Percentiles rank a stretch among this genome's conserved stretches.
phyloP scores from a whole-genome alignment of 2,797 vertebrate species.

The Betta splendens region DNA sequence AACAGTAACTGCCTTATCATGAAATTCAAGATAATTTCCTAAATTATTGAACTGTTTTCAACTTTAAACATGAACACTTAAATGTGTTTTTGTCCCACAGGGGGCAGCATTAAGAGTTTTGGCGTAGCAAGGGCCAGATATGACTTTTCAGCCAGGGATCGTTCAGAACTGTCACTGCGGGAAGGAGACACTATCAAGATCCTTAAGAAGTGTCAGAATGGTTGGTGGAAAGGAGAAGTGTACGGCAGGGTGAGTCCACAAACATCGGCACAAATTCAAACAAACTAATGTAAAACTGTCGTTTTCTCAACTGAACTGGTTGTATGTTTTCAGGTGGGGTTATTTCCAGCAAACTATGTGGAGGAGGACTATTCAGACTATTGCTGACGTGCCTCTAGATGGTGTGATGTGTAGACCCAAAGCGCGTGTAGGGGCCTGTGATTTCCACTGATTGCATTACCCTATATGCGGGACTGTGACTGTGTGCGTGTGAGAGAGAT shows the following conservation, averaged over 20 bases:
- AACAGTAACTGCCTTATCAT: not conserved
- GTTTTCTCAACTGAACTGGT: slow-evolving; percentile 7
- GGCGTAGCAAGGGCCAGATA: slow-evolving; percentile 90
- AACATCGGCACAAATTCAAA: not conserved
- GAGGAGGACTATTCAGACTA: slow-evolving; percentile 95
- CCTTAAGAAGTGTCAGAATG: slow-evolving; percentile 89
- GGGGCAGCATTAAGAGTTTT: slow-evolving; percentile 78
- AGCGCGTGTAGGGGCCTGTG: slow-evolving; percentile 2
- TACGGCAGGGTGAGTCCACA: slow-evolving; percentile 86
- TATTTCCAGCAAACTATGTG: slow-evolving; percentile 95
- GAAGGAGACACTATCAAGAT: slow-evolving; percentile 93
- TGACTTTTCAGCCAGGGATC: slow-evolving; percentile 91
- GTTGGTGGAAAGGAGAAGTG: slow-evolving; percentile 96
- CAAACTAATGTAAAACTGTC: not conserved
- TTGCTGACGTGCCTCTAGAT: slow-evolving; percentile 78
- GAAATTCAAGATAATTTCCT: not conserved
- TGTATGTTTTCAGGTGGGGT: slow-evolving; percentile 82
- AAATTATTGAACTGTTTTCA: not conserved
- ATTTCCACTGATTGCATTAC: slow-evolving; percentile 37
- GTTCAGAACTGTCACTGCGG: slow-evolving; percentile 87
- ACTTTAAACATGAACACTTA: no score
- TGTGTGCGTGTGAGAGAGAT: slow-evolving; percentile 19
- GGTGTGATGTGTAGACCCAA: slow-evolving; percentile 9
- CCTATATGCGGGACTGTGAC: slow-evolving; percentile 39
- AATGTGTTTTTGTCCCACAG: slow-evolving; percentile 56